A percentile compares a stretch with the other conserved stretches of the same genome.
Evolutionary conservation across 2,888 invertebrate genomes (phyloP).

Genomic region (Isotomurus palustris): DNA sequence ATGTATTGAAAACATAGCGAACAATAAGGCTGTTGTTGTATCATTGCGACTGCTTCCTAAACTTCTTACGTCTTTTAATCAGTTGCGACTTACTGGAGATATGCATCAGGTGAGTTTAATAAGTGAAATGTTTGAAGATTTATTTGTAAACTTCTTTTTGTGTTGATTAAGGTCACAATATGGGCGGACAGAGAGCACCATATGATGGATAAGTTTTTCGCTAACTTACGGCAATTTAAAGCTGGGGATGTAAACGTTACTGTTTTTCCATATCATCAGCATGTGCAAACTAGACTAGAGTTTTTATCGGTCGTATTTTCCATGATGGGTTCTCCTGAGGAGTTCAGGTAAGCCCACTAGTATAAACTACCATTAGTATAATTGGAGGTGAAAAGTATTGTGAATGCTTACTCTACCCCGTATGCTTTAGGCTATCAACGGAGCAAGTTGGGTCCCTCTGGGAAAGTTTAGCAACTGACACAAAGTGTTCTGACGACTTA

Average conservation of each 20-base stretch:
- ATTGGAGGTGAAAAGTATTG: background rate
- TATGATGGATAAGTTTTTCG: conserved; percentile 90
- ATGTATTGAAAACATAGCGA: conserved; percentile 80
- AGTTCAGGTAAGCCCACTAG: conserved; percentile 61
- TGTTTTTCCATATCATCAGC: conserved; percentile 71
- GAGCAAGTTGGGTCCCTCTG: conserved; percentile 88
- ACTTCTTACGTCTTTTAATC: conserved; percentile 83
- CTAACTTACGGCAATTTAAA: conserved; percentile 73
- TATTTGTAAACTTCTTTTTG: background rate
- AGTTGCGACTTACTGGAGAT: conserved; percentile 62
- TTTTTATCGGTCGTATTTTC: conserved; percentile 91
- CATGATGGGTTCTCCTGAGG: conserved; percentile 80
- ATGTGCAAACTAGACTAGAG: conserved; percentile 84
- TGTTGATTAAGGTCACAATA: conserved; percentile 60
- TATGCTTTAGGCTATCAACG: conserved; percentile 61
- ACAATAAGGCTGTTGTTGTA: conserved; percentile 82
- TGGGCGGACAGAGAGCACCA: conserved; percentile 90
- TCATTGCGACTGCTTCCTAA: conserved; percentile 84
- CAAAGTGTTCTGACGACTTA: conserved; percentile 82
- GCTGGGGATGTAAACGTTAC: conserved; percentile 50
- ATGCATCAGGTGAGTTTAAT: conserved; percentile 33
- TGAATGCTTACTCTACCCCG: background rate
- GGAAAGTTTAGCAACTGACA: conserved; percentile 81
- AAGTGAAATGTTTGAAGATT: background rate
- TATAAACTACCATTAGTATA: background rate